These are phyloP conservation scores for Glaucidium brasilianum DNA, from an alignment of 2,113 vertebrate genomes.

Conservation along the genomic window DNA sequence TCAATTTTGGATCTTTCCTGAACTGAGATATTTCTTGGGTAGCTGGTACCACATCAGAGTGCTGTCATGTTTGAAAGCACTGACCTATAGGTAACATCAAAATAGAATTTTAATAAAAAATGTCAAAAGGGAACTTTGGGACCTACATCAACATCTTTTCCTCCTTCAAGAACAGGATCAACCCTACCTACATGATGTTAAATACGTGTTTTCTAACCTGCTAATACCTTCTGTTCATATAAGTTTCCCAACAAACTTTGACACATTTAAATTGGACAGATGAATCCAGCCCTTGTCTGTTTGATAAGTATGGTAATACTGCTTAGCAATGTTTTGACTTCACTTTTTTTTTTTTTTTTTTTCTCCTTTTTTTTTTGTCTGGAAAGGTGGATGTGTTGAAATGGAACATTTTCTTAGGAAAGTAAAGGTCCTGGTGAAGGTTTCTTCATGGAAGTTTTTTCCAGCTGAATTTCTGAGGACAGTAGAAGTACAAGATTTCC, in stretches of 20 bases:
- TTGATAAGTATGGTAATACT: background rate
- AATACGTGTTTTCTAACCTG: background rate
- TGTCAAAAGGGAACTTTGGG: background rate
- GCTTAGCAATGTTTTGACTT: background rate
- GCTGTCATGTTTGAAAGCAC: background rate
- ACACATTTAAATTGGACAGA: background rate
- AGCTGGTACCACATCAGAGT: background rate
- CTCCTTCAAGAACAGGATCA: background rate
- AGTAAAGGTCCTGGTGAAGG: background rate
- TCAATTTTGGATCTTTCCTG: background rate
- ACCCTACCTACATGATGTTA: accelerated
- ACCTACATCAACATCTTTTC: background rate
- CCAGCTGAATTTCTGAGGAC: background rate
- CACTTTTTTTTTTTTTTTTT: too few relatives aligned
- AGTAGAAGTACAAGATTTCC: background rate
- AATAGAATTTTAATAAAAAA: background rate
- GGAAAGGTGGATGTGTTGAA: background rate
- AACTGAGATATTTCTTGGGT: background rate
- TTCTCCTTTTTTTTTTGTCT: background rate
- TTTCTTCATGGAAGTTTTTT: background rate
- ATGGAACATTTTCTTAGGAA: background rate
- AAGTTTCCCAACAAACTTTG: background rate
- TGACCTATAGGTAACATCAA: background rate
- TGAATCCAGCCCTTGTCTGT: background rate
- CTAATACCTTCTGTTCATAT: background rate